Evolutionary conservation across 2,797 vertebrate species (phyloP).

Genomic region (Poecilia wingei): DNA sequence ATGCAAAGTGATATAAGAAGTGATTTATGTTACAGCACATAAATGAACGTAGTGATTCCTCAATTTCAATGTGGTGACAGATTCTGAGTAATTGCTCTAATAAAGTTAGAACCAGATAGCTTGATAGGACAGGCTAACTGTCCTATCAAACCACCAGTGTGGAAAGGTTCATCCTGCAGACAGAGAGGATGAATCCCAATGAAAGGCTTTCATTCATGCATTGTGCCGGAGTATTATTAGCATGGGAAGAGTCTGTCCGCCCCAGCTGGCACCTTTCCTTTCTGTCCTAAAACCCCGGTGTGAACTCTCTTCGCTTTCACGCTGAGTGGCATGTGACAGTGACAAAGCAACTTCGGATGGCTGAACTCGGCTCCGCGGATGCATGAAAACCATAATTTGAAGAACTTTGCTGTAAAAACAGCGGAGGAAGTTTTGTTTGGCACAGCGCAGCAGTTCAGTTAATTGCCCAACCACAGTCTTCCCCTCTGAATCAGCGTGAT

Average conservation of each 20-base stretch:
- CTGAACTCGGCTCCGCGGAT: slow-evolving; percentile 51
- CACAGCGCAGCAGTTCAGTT: slow-evolving; percentile 70
- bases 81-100: neutral
- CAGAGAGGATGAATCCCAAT: slow-evolving; percentile 31
- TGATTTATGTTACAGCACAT: neutral
- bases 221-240: slow-evolving; percentile 45
- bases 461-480: slow-evolving; percentile 82
- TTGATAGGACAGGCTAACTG: too few species aligned
- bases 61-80: neutral
- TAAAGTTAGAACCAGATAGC: neutral
- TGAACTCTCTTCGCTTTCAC: slow-evolving; percentile 43
- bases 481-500: slow-evolving; percentile 76
- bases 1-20: neutral
- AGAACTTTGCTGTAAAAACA: slow-evolving; percentile 81
- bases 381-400: slow-evolving; percentile 80
- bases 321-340: slow-evolving; percentile 55
- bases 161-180: slow-evolving; percentile 18
- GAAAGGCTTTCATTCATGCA: slow-evolving; percentile 63
- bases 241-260: slow-evolving; percentile 36
- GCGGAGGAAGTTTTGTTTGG: slow-evolving; percentile 85
- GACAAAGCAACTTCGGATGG: slow-evolving; percentile 68
- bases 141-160: neutral
- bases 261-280: slow-evolving; percentile 39
- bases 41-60: neutral
- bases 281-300: slow-evolving; percentile 37